A percentile compares a stretch with the other conserved stretches of the same genome.
Conservation (phyloP, 2,797 vertebrate genomes). For the Dicrostonyx torquatus region DNA sequence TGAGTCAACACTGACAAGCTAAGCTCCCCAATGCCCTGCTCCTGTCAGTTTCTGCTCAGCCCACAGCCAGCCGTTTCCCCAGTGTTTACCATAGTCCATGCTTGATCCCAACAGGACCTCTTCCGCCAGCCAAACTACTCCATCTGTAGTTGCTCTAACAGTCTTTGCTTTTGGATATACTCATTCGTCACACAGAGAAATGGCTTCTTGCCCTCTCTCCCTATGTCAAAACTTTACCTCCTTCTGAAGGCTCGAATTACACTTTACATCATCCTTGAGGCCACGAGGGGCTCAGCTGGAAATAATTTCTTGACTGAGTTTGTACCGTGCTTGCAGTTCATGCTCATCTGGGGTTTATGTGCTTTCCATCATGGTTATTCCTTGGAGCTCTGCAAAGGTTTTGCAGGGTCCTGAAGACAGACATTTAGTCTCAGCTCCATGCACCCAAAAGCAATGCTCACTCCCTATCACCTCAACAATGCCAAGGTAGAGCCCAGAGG, state of each 20-base stretch:
- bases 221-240: background rate
- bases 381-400: conserved; percentile 12
- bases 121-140: background rate
- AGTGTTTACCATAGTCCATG: background rate
- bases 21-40: background rate
- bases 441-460: background rate
- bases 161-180: background rate
- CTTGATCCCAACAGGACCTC: background rate
- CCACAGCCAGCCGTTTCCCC: background rate
- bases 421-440: background rate
- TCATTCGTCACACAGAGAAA: background rate
- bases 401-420: background rate
- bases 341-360: background rate
- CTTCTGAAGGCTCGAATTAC: conserved; percentile 23
- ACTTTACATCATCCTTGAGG: conserved; percentile 2
- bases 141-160: background rate
- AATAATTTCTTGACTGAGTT: background rate
- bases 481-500: background rate
- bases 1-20: background rate
- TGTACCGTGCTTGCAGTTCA: background rate
- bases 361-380: background rate
- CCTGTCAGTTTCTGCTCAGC: background rate
- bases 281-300: background rate
- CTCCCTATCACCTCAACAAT: background rate
- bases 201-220: background rate